These are phyloP conservation scores for Silurus lanzhouensis DNA, from an alignment of 2,797 vertebrate genomes.

Conservation along the genomic window DNA sequence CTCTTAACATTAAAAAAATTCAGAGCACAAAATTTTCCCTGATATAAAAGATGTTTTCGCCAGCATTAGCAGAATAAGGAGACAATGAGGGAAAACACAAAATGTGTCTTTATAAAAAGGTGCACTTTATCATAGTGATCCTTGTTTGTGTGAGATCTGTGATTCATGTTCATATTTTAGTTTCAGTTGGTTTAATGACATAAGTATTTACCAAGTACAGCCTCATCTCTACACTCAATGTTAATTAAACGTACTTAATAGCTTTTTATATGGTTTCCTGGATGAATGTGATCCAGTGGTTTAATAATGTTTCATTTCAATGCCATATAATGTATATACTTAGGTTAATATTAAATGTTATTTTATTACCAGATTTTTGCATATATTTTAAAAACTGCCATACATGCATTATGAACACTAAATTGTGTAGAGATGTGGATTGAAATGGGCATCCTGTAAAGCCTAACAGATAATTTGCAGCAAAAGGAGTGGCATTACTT, in stretches of 20 bases:
- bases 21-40: background rate
- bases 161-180: background rate
- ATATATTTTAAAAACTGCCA: background rate
- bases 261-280: background rate
- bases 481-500: background rate
- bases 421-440: background rate
- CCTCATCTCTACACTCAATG: slow-evolving; percentile 1
- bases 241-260: background rate
- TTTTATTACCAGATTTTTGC: background rate
- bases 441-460: background rate
- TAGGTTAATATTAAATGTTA: background rate
- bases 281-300: background rate
- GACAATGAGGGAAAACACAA: background rate
- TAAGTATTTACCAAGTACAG: background rate
- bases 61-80: background rate
- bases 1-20: background rate
- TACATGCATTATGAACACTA: background rate
- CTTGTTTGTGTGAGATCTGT: background rate
- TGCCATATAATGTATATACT: background rate
- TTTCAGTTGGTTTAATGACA: background rate
- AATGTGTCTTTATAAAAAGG: background rate
- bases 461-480: background rate
- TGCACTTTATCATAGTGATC: background rate
- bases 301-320: background rate
- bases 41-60: background rate